Evolutionary conservation across 2,797 vertebrate genomes (phyloP).

Genomic region (Ciconia nigra): DNA sequence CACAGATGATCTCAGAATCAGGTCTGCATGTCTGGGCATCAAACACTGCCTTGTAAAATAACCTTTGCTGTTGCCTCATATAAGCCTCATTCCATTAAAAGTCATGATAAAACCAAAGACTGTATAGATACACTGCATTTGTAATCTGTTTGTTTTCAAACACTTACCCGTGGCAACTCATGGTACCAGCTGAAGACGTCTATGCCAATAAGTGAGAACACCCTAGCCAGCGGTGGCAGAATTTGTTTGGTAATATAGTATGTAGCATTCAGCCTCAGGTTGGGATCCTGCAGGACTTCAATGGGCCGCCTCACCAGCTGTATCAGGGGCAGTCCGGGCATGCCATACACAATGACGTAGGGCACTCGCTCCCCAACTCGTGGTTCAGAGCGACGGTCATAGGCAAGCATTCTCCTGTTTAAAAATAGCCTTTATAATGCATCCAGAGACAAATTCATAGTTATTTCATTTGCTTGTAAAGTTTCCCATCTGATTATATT

Average conservation of each 20-base stretch:
- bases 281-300: slow-evolving; percentile 89
- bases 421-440: not conserved
- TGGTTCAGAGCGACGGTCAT: slow-evolving; percentile 92
- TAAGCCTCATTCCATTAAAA: not conserved
- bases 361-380: slow-evolving; percentile 93
- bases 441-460: not conserved
- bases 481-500: not conserved
- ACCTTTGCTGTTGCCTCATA: not conserved
- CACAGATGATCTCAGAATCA: not conserved
- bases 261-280: slow-evolving; percentile 87
- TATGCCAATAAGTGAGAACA: slow-evolving; percentile 93
- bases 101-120: not conserved
- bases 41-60: not conserved
- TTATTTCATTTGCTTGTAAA: not conserved
- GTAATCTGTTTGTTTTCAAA: not conserved
- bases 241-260: slow-evolving; percentile 99
- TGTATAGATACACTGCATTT: rapidly evolving
- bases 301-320: slow-evolving; percentile 90
- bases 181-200: slow-evolving; percentile 97
- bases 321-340: slow-evolving; percentile 91
- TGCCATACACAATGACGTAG: slow-evolving; percentile 91
- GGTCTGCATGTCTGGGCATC: not conserved
- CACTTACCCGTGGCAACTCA: slow-evolving; percentile 90
- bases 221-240: slow-evolving; percentile 88
- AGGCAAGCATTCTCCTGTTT: slow-evolving; percentile 87